A percentile compares a stretch with the other conserved stretches of the same genome.
Conservation (phyloP, 2,888 invertebrate genomes). For the Augochlorella aurata region DNA sequence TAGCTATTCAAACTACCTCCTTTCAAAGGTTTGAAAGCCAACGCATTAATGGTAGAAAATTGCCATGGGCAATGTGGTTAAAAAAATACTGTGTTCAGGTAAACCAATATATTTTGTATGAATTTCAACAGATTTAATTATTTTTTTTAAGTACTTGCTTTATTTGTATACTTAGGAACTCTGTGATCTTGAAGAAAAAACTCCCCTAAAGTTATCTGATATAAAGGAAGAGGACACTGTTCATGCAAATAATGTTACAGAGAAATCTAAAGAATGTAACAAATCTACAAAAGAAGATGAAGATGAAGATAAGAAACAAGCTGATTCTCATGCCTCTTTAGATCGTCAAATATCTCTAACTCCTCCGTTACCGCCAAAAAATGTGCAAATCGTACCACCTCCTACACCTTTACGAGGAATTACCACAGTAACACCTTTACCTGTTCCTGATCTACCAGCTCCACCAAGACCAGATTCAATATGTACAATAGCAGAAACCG, state of each 20-base stretch:
- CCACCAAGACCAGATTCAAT: slow-evolving; percentile 79
- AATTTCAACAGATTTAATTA: slow-evolving; percentile 10
- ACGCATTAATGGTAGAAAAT: slow-evolving; percentile 87
- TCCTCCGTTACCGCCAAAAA: slow-evolving; percentile 80
- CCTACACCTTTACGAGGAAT: slow-evolving; percentile 79
- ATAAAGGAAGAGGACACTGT: slow-evolving; percentile 29
- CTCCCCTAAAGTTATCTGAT: slow-evolving; percentile 66
- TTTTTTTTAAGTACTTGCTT: slow-evolving; percentile 6
- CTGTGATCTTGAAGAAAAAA: slow-evolving; percentile 74
- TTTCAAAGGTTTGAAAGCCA: slow-evolving; percentile 92
- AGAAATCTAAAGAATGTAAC: slow-evolving; percentile 9
- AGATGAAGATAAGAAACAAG: slow-evolving; percentile 7
- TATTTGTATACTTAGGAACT: slow-evolving; percentile 68
- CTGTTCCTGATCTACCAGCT: slow-evolving; percentile 78
- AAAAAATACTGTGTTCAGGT: slow-evolving; percentile 77
- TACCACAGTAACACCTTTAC: slow-evolving; percentile 75
- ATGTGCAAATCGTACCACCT: slow-evolving; percentile 76
- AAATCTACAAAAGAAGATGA: slow-evolving; percentile 32
- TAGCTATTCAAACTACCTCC: slow-evolving; percentile 87
- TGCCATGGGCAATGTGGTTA: slow-evolving; percentile 87
- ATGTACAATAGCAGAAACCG: slow-evolving; percentile 45
- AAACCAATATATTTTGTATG: slow-evolving; percentile 23
- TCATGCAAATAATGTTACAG: neutral
- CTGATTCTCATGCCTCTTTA: slow-evolving; percentile 61
- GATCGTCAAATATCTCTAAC: slow-evolving; percentile 76